Evolutionary conservation across 2,888 invertebrate genomes (phyloP).

Genomic region (Drosophila merina): DNA sequence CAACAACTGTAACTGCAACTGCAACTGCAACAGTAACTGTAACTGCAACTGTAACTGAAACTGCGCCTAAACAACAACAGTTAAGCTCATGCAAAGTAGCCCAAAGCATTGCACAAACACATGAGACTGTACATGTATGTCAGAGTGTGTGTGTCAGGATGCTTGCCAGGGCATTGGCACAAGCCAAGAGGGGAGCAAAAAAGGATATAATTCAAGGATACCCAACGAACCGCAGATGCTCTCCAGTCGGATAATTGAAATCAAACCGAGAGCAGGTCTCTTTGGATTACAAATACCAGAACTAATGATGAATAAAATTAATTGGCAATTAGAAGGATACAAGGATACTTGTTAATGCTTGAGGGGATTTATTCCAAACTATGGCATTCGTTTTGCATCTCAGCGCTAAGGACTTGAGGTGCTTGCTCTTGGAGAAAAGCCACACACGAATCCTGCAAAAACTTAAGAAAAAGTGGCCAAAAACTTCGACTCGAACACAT

Average conservation of each 20-base stretch:
- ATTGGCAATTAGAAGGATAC: background rate
- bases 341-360: too few relatives aligned
- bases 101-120: constrained; percentile 47
- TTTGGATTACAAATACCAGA: background rate
- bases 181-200: constrained; percentile 7
- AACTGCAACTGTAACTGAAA: constrained; percentile 48
- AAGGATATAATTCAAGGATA: background rate
- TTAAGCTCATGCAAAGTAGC: constrained; percentile 72
- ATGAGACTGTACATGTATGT: background rate
- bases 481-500: background rate
- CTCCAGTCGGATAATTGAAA: constrained; percentile 15
- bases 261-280: too few relatives aligned
- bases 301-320: background rate
- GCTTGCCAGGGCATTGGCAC: constrained; percentile 56
- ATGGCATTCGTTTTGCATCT: too few relatives aligned
- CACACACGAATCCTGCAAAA: background rate
- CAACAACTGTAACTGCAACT: constrained; percentile 18
- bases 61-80: constrained; percentile 75
- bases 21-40: constrained; percentile 30
- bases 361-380: too few relatives aligned
- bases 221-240: constrained; percentile 31
- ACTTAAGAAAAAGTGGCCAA: background rate
- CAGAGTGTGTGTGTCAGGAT: constrained; percentile 14
- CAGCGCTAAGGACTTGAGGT: too few relatives aligned
- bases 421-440: too few relatives aligned